These are phyloP conservation scores for Epinephelus awoara DNA, from an alignment of 2,797 vertebrate genomes.

Conservation along the genomic window DNA sequence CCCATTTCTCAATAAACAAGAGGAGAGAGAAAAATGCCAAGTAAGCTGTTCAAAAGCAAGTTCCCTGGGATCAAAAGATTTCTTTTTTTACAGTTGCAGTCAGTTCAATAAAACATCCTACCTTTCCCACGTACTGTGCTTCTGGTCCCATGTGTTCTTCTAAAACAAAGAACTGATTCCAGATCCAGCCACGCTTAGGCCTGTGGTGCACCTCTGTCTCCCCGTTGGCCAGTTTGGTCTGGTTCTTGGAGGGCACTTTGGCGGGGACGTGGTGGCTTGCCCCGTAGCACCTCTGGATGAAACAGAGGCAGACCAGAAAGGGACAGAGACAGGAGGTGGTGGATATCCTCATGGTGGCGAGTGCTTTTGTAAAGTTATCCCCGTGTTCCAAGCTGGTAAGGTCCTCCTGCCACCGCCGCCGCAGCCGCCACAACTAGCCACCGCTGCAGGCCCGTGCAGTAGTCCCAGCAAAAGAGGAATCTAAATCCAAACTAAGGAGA, in stretches of 20 bases:
- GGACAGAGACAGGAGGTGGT: constrained; percentile 93
- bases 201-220: constrained; percentile 98
- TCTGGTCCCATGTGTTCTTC: constrained; percentile 99
- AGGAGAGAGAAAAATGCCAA: constrained; percentile 35
- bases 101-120: constrained; percentile 67
- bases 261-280: constrained; percentile 88
- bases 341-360: constrained; percentile 95
- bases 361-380: constrained; percentile 70
- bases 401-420: constrained; percentile 77
- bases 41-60: constrained; percentile 49
- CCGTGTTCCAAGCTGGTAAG: constrained; percentile 59
- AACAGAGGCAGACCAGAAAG: constrained; percentile 97
- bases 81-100: constrained; percentile 12
- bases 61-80: constrained; percentile 52
- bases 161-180: constrained; percentile 99
- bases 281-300: constrained; percentile 93
- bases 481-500: constrained; percentile 84
- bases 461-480: constrained; percentile 66
- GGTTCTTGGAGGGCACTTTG: constrained; percentile 88
- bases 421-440: constrained; percentile 68
- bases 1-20: constrained; percentile 61
- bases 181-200: constrained; percentile 99
- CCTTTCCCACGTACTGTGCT: constrained; percentile 98
- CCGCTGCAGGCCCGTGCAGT: constrained; percentile 64
- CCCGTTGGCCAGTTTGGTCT: constrained; percentile 91